Evolutionary conservation across 2,797 vertebrate species (phyloP).

Genomic region (Natrix natrix): DNA sequence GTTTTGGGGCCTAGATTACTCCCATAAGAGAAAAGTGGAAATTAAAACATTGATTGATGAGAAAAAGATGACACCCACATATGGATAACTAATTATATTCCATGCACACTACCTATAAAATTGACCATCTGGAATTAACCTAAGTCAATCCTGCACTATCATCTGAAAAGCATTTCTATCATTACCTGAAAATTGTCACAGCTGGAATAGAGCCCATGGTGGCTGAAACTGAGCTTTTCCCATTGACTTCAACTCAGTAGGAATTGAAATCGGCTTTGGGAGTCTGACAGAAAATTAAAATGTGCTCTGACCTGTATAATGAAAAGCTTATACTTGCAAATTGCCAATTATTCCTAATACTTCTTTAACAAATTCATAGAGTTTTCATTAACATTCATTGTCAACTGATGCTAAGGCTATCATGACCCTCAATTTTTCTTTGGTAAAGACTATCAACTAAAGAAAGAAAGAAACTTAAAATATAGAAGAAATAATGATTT

Average conservation of each 20-base stretch:
- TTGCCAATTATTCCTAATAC: slow-evolving; percentile 14
- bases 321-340: background rate
- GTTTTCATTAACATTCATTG: slow-evolving; percentile 38
- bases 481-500: slow-evolving; percentile 15
- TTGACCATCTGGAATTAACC: background rate
- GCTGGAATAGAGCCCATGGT: background rate
- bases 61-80: background rate
- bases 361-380: slow-evolving; percentile 36
- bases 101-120: background rate
- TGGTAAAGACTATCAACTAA: slow-evolving; percentile 35
- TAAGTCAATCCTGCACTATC: background rate
- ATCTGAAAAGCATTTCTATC: background rate
- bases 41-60: background rate
- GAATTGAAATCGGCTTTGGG: background rate
- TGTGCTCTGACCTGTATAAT: slow-evolving; percentile 31
- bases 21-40: background rate
- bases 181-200: background rate
- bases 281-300: background rate
- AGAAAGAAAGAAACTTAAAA: slow-evolving; percentile 2
- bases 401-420: slow-evolving; percentile 12
- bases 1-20: background rate
- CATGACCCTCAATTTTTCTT: slow-evolving; percentile 24
- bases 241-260: background rate
- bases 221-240: background rate
- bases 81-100: slow-evolving; percentile 53